Conservation (phyloP, 2,797 vertebrate species). For the Aphelocoma californica region DNA sequence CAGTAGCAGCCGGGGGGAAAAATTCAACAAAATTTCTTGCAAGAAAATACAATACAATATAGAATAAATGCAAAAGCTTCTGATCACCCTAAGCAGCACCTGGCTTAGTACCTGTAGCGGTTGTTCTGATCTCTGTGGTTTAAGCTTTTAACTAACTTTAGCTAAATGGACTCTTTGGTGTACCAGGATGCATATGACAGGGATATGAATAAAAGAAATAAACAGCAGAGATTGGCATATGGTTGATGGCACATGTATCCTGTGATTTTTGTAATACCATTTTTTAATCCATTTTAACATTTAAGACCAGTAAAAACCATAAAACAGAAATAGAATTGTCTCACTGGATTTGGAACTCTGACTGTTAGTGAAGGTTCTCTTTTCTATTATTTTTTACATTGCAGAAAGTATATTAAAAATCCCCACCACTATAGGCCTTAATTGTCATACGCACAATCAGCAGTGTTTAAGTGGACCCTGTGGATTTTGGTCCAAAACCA, state of each 20-base stretch:
- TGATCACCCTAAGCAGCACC: background rate
- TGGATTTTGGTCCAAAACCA: conserved; percentile 75
- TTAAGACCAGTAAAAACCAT: conserved; percentile 59
- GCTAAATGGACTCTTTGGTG: conserved; percentile 72
- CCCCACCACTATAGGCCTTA: conserved; percentile 42
- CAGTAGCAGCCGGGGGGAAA: background rate
- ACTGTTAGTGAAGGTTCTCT: conserved; percentile 12
- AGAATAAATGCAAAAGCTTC: conserved; percentile 26
- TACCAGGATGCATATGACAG: conserved; percentile 57
- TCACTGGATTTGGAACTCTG: conserved; percentile 63
- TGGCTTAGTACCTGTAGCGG: conserved; percentile 56
- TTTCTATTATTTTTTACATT: conserved; percentile 44
- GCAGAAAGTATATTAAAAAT: conserved; percentile 28
- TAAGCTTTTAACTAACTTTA: conserved; percentile 73
- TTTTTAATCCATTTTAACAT: conserved; percentile 67
- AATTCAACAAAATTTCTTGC: background rate
- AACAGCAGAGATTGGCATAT: conserved; percentile 62
- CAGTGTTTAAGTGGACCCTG: conserved; percentile 75
- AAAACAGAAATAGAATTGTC: conserved; percentile 61
- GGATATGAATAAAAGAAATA: conserved; percentile 73
- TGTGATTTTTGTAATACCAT: conserved; percentile 25
- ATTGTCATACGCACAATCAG: conserved; percentile 72
- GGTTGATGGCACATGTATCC: conserved; percentile 45
- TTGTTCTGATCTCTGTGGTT: conserved; percentile 70
- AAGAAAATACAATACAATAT: conserved; percentile 11